Evolutionary conservation across 1,140 invertebrate genomes (phyloP).

Genomic region (Berghia stephanieae): DNA sequence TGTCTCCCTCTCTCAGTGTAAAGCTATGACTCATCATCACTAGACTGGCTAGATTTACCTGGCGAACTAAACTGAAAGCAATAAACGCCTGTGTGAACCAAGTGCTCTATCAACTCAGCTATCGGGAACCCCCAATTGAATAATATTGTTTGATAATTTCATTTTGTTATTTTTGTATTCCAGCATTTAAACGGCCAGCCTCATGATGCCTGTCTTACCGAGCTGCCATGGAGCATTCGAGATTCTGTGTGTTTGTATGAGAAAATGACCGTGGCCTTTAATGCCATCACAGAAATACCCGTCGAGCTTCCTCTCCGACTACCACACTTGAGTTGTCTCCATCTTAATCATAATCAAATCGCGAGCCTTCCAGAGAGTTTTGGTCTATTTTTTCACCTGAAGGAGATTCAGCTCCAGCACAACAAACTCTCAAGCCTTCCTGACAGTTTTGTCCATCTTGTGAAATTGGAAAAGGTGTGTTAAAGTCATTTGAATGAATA

Average conservation of each 20-base stretch:
- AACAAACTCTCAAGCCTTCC: conserved; percentile 59
- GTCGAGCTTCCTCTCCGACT: conserved; percentile 61
- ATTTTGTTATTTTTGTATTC: no score
- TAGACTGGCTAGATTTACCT: no score
- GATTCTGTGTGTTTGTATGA: conserved; percentile 61
- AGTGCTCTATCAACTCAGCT: no score
- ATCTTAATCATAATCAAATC: conserved; percentile 64
- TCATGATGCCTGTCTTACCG: conserved; percentile 50
- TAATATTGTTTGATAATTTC: no score
- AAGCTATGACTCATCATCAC: no score
- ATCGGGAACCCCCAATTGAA: no score
- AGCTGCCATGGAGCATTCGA: conserved; percentile 56
- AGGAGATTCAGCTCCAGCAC: conserved; percentile 54
- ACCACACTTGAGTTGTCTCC: conserved; percentile 62
- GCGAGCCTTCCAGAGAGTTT: conserved; percentile 61
- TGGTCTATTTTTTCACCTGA: conserved; percentile 64
- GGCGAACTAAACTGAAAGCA: no score
- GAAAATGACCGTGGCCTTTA: conserved; percentile 59
- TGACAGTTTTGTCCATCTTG: conserved; percentile 53
- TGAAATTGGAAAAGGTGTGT: conserved; percentile 55
- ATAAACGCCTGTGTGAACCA: no score
- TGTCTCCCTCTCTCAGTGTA: no score
- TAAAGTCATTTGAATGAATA: no score
- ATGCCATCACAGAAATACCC: conserved; percentile 59
- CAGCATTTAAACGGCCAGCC: conserved; percentile 58